These are phyloP conservation scores for Antheraea assamensis DNA, from an alignment of 2,888 invertebrate species.

Conservation along the genomic window DNA sequence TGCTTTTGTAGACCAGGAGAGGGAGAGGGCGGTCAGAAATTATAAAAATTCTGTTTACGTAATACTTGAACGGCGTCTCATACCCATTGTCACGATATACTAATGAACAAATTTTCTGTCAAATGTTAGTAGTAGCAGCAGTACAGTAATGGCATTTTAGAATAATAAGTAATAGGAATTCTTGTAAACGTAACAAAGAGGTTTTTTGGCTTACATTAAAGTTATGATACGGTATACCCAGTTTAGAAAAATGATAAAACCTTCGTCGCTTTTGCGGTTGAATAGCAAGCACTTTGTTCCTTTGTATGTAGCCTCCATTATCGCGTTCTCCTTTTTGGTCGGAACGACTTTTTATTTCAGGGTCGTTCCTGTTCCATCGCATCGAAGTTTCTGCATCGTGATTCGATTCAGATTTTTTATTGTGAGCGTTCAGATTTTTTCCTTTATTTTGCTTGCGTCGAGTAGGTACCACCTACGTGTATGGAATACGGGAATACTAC, in stretches of 20 bases:
- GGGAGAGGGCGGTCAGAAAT: too few species aligned
- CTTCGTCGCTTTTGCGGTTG: slow-evolving; percentile 11
- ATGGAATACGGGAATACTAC: slow-evolving; percentile 25
- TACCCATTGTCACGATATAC: too few species aligned
- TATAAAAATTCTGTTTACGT: too few species aligned
- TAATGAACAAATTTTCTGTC: background rate
- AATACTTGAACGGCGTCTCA: too few species aligned
- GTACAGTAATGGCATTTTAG: background rate
- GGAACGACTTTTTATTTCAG: slow-evolving; percentile 39
- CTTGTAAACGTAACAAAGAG: background rate
- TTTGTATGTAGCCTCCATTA: slow-evolving; percentile 20
- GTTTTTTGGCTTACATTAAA: background rate
- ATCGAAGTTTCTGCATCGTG: slow-evolving; percentile 36
- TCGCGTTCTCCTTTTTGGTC: slow-evolving; percentile 30
- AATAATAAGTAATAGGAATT: background rate
- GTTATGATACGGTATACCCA: background rate
- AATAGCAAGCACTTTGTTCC: slow-evolving; percentile 9
- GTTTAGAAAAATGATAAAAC: slow-evolving; percentile 8
- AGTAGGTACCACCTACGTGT: too few species aligned
- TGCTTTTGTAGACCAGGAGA: too few species aligned
- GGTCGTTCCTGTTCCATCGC: slow-evolving; percentile 40
- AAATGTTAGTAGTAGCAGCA: background rate
- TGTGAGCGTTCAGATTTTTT: slow-evolving; percentile 35
- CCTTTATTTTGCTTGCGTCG: slow-evolving; percentile 39
- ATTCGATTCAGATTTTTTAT: slow-evolving; percentile 49